A percentile compares a stretch with the other conserved stretches of the same genome.
Evolutionary conservation across 2,888 invertebrate genomes (phyloP).

Genomic region (Trypoxylon attenuatum): DNA sequence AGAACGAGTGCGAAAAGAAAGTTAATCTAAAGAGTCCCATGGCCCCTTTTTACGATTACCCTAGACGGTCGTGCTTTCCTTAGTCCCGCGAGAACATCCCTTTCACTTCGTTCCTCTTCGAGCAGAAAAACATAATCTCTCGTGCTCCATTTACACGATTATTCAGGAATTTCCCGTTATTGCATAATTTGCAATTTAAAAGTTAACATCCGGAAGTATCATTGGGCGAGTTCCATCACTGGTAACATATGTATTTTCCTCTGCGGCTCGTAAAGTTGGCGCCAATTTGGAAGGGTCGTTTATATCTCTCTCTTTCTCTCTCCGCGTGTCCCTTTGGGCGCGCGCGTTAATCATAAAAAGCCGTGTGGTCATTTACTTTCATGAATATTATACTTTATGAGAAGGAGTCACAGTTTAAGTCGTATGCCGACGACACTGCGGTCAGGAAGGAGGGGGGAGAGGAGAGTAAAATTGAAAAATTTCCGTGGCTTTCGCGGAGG

Average conservation of each 20-base stretch:
- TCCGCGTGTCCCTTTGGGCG: background rate
- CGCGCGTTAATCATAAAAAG: background rate
- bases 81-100: background rate
- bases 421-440: no score
- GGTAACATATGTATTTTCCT: no score
- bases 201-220: background rate
- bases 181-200: background rate
- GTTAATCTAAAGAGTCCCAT: conserved; percentile 23
- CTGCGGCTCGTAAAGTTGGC: no score
- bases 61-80: background rate
- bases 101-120: background rate
- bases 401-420: no score
- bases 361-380: background rate
- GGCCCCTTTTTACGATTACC: conserved; percentile 6
- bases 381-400: no score
- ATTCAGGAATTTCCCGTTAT: background rate
- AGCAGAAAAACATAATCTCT: background rate
- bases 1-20: conserved; percentile 15
- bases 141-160: background rate
- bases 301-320: background rate
- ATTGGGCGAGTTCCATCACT: no score
- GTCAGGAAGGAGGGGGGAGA: no score
- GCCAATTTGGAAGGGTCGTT: no score
- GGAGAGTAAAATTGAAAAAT: no score
- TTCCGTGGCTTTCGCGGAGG: no score